phyloP scores from a whole-genome alignment of 2,888 invertebrate genomes.

The Andrena camellia region DNA sequence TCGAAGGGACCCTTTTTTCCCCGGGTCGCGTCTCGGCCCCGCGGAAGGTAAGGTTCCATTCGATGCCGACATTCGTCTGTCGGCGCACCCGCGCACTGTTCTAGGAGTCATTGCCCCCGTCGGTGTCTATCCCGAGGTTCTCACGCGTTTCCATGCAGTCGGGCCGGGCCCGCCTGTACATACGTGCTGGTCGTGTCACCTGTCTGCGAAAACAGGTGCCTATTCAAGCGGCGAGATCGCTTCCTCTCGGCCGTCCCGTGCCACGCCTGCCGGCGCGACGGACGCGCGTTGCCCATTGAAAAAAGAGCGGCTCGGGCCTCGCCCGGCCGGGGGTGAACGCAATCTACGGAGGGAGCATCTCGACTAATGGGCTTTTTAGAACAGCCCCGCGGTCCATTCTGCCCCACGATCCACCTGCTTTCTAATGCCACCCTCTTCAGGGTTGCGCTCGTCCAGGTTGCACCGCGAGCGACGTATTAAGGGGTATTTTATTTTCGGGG shows the following conservation, averaged over 20 bases:
- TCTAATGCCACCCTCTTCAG: not conserved
- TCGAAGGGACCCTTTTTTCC: conserved; percentile 39
- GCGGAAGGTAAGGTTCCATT: conserved; percentile 47
- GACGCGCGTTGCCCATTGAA: conserved; percentile 53
- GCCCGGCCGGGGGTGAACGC: conserved; percentile 29
- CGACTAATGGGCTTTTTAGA: conserved; percentile 56
- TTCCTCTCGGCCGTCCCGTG: conserved; percentile 27
- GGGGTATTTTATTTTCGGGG: too few species aligned
- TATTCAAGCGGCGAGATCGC: conserved; percentile 76
- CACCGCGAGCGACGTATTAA: not conserved
- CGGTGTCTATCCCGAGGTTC: conserved; percentile 65
- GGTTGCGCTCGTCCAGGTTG: not conserved
- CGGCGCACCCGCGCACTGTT: conserved; percentile 51
- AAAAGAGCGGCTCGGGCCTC: conserved; percentile 5
- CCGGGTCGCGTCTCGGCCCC: conserved; percentile 1
- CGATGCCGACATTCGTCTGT: conserved; percentile 55
- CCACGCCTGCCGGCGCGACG: conserved; percentile 39
- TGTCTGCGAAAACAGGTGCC: conserved; percentile 78
- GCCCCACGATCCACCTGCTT: not conserved
- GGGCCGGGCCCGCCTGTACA: not conserved
- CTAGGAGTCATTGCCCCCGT: conserved; percentile 73
- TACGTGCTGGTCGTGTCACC: conserved; percentile 72
- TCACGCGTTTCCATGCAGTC: conserved; percentile 66
- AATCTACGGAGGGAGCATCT: not conserved
- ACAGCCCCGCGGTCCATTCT: not conserved